A percentile compares a stretch with the other conserved stretches of the same genome.
phyloP scores from a whole-genome alignment of 2,797 vertebrate species.

The Acrossocheilus wenchowensis region DNA sequence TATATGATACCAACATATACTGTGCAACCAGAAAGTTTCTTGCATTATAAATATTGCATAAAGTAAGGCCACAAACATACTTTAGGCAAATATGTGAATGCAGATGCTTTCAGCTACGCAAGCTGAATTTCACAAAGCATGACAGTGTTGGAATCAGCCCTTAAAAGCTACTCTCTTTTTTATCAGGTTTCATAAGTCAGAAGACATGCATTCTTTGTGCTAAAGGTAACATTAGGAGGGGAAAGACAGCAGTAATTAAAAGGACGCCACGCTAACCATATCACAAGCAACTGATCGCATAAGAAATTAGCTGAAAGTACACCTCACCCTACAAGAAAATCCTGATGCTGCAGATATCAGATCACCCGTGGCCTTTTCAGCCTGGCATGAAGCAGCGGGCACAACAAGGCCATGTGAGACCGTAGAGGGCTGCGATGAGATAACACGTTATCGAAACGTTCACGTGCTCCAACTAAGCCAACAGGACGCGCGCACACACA shows the following conservation, averaged over 20 bases:
- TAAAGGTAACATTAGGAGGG: slow-evolving; percentile 1
- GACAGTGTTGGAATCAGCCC: neutral
- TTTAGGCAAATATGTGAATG: neutral
- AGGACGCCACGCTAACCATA: neutral
- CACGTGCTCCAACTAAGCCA: slow-evolving; percentile 10
- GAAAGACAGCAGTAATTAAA: neutral
- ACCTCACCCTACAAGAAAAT: slow-evolving; percentile 42
- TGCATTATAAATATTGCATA: neutral
- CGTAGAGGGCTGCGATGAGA: slow-evolving; percentile 7
- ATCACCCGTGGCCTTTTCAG: slow-evolving; percentile 25
- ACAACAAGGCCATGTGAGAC: slow-evolving; percentile 29
- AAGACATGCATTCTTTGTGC: neutral
- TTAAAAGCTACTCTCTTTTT: neutral
- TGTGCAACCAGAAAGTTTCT: neutral
- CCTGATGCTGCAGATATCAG: slow-evolving; percentile 26
- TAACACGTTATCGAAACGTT: slow-evolving; percentile 12
- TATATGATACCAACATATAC: neutral
- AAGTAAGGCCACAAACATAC: neutral
- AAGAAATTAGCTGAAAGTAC: neutral
- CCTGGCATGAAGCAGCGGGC: slow-evolving; percentile 24
- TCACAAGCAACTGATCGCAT: slow-evolving; percentile 16
- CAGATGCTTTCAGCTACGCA: neutral
- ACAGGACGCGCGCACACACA: neutral
- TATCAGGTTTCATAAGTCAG: slow-evolving; percentile 1
- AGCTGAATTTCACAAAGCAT: neutral